Base-by-base conservation (phyloP, 2,113 vertebrate genomes). In the Spheniscus mendiculus region DNA sequence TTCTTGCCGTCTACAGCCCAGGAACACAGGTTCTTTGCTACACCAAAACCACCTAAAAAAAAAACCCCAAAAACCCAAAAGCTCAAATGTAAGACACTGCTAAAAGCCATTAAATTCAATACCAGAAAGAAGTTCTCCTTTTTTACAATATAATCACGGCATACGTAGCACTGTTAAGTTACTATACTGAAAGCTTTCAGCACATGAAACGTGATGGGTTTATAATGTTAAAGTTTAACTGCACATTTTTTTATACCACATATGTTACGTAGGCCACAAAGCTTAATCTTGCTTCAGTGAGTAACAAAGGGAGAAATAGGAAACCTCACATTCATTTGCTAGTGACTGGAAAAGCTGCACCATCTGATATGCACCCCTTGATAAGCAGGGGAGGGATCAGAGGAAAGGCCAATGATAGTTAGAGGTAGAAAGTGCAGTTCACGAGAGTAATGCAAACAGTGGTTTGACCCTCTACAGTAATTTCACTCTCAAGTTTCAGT, bases 1-100 rank as follows among this genome's bases (percentile, higher is more conserved):
- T 99, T 97, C 96, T 99, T 99, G 56, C 98, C 98, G 94, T 98
- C 92, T 71, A 98, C 98, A 6, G 99, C 99, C 99, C 99, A 99
- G 9, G 98, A 98, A 36, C 98, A 99, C 16, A 99, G 94, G 93
- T 98, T 99, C 96, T 98, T 99, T 12, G 98, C 98, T 42, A 98
- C 98, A 45, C 98, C 98, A 93, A 99, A 99, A 61, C 98, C 98
- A 93, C 98, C 99, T 98, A 13, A 58, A 71, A 62, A 50, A 82
- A 38, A 45, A 11, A 13, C 9, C 21, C 44, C 25, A 52, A 49
- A 49, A 16, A 34, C 22, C 4, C 53, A 73, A 74, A 56, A 63
- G 9, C 11, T 76, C 34, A 80, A 89, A 72, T n/a, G 6, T 34
- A 79, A 91, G 22, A 17, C 13, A 79, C 9, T 45, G 30, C 18